Evolutionary conservation across 2,888 invertebrate species (phyloP), one percentile per base, ranked within the genome.

Genomic region (Anoplius nigerrimus): DNA sequence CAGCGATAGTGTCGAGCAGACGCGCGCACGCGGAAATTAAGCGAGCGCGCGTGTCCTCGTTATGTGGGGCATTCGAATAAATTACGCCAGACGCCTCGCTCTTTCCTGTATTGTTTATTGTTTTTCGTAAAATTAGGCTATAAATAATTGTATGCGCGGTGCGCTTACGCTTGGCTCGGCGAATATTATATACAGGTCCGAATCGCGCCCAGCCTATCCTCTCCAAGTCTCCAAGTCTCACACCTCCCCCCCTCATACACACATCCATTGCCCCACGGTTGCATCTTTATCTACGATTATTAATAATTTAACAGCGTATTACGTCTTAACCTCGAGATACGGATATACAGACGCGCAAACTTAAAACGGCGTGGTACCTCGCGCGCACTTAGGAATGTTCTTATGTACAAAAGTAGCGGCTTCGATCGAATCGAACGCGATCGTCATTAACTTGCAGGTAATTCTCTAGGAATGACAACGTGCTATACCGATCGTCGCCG

Each of bases 351-450:
- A 66, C 62, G 59, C 64, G 66, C 56, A n/a, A n/a, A 51, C 55
- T 16, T n/a, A n/a, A 24, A 11, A 13, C 64, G 57, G 62, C 54
- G 20, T 61, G 20, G 55, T 65, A 53, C 51, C 56, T 61, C 62
- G 72, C 69, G 62, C 67, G 68, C 48, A 18, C 71, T 71, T 72
- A 65, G 82, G 80, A 82, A 82, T 82, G 82, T 81, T 78, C 71
- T 79, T 81, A 81, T 81, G 62, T 80, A 76, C 81, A 79, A 72
- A 58, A 53, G 34, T 58, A 60, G 42, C 20, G 51, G 43, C 51
- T 62, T 42, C 54, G 60, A 62, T 61, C 46, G 48, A 48, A 48
- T n/a, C 34, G 34, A 34, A 21, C 53, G 55, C 42, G 56, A 69
- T 72, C 48, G 56, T 62, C 53, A 34, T 34, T 34, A 8, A 34